Evolutionary conservation across 2,888 invertebrate species (phyloP).

Genomic region (Machimus atricapillus): DNA sequence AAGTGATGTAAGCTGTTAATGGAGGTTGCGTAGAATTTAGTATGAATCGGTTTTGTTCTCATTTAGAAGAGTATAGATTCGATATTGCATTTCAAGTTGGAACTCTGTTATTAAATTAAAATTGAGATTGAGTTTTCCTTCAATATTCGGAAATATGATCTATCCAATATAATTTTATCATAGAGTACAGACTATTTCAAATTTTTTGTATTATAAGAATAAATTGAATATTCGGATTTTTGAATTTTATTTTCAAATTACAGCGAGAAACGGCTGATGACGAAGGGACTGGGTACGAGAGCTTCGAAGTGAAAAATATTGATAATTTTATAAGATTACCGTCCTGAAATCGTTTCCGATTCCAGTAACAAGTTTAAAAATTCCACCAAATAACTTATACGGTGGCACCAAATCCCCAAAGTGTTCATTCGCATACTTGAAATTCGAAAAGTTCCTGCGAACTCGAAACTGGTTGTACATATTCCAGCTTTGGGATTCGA

Average conservation of each 20-base stretch:
- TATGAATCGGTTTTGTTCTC: no score
- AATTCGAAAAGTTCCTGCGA: not conserved
- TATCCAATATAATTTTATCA: no score
- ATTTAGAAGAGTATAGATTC: no score
- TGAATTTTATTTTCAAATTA: not conserved
- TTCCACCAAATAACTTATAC: not conserved
- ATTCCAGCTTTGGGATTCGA: not conserved
- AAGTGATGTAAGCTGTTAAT: no score
- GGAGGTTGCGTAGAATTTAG: no score
- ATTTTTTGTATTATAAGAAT: not conserved
- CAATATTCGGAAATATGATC: no score
- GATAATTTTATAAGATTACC: not conserved
- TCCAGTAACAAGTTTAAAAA: not conserved
- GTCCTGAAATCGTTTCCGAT: not conserved
- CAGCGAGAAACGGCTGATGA: not conserved
- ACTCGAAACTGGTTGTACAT: not conserved
- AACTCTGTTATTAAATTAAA: no score
- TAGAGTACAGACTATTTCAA: not conserved
- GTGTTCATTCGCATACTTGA: not conserved
- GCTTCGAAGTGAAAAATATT: not conserved
- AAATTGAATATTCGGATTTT: not conserved
- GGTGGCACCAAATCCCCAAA: not conserved
- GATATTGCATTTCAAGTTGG: no score
- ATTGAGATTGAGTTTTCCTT: no score
- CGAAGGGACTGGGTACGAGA: not conserved